phyloP scores from a whole-genome alignment of 2,113 vertebrate species.

The Thalassoma bifasciatum region DNA sequence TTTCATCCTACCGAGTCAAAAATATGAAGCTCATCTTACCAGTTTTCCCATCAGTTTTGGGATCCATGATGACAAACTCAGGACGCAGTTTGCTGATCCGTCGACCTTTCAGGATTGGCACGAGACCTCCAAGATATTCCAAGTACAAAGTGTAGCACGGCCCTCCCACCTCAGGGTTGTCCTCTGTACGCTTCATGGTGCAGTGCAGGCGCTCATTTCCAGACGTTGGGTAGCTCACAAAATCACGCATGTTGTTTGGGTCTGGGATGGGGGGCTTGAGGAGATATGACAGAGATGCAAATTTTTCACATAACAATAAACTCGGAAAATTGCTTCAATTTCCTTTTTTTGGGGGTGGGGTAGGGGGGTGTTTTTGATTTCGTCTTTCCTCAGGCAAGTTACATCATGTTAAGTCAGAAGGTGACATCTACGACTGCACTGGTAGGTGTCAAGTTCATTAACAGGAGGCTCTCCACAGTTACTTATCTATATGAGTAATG shows the following conservation, averaged over 20 bases:
- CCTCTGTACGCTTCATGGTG: conserved; percentile 96
- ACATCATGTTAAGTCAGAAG: not conserved
- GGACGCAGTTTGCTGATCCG: conserved; percentile 95
- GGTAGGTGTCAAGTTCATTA: not conserved
- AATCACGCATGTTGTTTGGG: conserved; percentile 98
- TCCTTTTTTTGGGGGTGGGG: too few relatives aligned
- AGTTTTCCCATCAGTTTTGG: conserved; percentile 93
- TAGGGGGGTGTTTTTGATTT: too few relatives aligned
- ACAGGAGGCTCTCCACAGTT: not conserved
- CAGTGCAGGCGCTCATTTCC: conserved; percentile 97
- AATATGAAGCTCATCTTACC: conserved; percentile 78
- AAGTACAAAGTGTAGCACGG: conserved; percentile 96
- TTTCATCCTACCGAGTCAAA: not conserved
- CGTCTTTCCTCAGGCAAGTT: not conserved
- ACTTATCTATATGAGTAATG: not conserved
- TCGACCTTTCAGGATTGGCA: conserved; percentile 96
- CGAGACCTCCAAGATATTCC: conserved; percentile 95
- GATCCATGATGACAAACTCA: conserved; percentile 98
- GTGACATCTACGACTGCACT: not conserved
- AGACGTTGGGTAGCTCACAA: conserved; percentile 96
- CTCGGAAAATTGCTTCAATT: too few relatives aligned
- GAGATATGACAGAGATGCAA: too few relatives aligned
- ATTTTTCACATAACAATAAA: too few relatives aligned
- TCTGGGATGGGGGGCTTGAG: conserved; percentile 96
- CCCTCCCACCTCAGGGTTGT: conserved; percentile 95